Evolutionary conservation across 2,888 invertebrate species (phyloP).

Genomic region (Melinaea menophilus): DNA sequence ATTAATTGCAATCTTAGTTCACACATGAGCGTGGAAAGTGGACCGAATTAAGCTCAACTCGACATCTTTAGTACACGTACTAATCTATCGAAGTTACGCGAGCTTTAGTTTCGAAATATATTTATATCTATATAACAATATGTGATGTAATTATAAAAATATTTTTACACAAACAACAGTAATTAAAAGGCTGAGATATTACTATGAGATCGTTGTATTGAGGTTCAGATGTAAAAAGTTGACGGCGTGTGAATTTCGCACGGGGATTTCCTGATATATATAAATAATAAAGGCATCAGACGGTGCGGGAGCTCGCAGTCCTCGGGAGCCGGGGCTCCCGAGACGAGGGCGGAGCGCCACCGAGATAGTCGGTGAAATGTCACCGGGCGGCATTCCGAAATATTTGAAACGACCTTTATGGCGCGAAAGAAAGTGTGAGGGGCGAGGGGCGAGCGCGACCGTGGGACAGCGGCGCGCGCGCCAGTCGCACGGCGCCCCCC

Average conservation of each 20-base stretch:
- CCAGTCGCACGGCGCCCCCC: constrained; percentile 73
- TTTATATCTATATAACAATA: neutral
- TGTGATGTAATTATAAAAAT: neutral
- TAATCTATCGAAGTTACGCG: too few relatives aligned
- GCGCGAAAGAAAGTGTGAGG: constrained; percentile 75
- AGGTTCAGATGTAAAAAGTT: constrained; percentile 18
- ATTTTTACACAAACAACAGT: constrained; percentile 4
- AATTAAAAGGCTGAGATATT: constrained; percentile 13
- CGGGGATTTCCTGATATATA: constrained; percentile 36
- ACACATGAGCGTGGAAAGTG: constrained; percentile 76
- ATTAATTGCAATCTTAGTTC: constrained; percentile 78
- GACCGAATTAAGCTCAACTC: constrained; percentile 36
- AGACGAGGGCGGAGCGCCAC: constrained; percentile 52
- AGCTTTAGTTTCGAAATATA: too few relatives aligned
- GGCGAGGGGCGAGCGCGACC: constrained; percentile 77
- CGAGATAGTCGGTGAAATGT: constrained; percentile 72
- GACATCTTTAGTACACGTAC: constrained; percentile 9
- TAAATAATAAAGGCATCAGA: constrained; percentile 16
- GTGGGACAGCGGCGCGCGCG: constrained; percentile 82
- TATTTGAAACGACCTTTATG: constrained; percentile 79
- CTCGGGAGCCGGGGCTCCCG: constrained; percentile 25
- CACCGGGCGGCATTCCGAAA: constrained; percentile 77
- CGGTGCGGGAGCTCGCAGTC: constrained; percentile 12
- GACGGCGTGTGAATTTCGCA: constrained; percentile 34
- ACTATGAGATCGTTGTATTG: constrained; percentile 16